These are phyloP conservation scores for Cantharis rufa DNA, from an alignment of 2,888 invertebrate genomes.

Conservation along the genomic window DNA sequence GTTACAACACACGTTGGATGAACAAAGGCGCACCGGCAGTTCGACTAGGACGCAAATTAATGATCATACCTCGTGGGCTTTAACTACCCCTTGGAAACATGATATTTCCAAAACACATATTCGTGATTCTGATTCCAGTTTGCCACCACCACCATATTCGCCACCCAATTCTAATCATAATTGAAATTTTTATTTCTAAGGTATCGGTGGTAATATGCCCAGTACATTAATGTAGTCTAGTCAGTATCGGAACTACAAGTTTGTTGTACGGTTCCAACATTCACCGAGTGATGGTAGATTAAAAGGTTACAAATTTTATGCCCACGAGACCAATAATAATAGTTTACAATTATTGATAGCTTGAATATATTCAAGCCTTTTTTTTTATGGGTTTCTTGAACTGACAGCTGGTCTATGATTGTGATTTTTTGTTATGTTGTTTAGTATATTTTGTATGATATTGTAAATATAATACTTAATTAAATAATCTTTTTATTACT, in stretches of 20 bases:
- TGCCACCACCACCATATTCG: neutral
- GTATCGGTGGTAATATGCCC: neutral
- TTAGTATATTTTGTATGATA: neutral
- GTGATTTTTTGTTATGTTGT: neutral
- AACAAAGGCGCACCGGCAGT: conserved; percentile 30
- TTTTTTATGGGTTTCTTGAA: neutral
- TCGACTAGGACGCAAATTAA: conserved; percentile 31
- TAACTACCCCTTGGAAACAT: conserved; percentile 35
- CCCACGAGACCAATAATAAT: too few relatives aligned
- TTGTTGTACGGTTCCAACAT: too few relatives aligned
- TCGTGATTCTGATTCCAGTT: neutral
- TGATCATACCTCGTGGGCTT: conserved; percentile 36
- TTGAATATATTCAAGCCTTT: neutral
- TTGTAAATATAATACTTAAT: neutral
- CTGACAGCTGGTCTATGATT: neutral
- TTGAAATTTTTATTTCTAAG: neutral
- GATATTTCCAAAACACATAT: conserved; percentile 6
- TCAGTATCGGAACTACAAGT: too few relatives aligned
- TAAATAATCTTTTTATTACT: too few relatives aligned
- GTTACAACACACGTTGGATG: conserved; percentile 30
- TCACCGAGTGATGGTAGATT: too few relatives aligned
- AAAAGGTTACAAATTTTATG: too few relatives aligned
- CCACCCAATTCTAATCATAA: neutral
- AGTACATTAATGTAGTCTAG: too few relatives aligned
- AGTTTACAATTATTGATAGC: neutral